Evolutionary conservation across 2,888 invertebrate species (phyloP).

Genomic region (Tortricodes alternella): DNA sequence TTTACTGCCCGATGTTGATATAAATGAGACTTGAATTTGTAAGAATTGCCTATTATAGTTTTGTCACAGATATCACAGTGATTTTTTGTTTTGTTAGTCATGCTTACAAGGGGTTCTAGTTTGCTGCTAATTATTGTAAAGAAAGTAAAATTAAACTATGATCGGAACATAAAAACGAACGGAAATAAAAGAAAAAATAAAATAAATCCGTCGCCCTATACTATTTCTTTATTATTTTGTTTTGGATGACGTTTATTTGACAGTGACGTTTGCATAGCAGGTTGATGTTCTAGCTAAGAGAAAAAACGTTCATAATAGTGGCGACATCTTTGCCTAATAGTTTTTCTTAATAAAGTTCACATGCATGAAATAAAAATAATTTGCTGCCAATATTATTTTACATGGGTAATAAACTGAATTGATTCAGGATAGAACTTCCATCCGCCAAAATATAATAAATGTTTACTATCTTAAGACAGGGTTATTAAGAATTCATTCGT

Average conservation of each 20-base stretch:
- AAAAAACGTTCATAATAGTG: not conserved
- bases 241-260: not conserved
- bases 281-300: not conserved
- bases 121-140: conserved; percentile 37
- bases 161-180: conserved; percentile 23
- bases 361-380: not conserved
- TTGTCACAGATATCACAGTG: conserved; percentile 52
- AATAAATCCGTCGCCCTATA: not conserved
- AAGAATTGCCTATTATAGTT: conserved; percentile 44
- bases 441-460: no score
- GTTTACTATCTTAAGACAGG: no score
- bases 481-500: no score
- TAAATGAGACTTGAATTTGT: conserved; percentile 50
- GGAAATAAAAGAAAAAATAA: conserved; percentile 28
- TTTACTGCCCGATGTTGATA: conserved; percentile 53
- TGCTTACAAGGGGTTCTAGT: not conserved
- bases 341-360: conserved; percentile 15
- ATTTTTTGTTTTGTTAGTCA: conserved; percentile 35
- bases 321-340: not conserved
- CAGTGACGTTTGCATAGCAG: not conserved
- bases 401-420: not conserved
- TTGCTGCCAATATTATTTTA: not conserved
- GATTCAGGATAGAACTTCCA: not conserved
- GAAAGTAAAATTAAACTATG: conserved; percentile 1
- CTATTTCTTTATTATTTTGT: not conserved